Evolutionary conservation across 2,888 invertebrate species (phyloP).

Genomic region (Thyatira batis): DNA sequence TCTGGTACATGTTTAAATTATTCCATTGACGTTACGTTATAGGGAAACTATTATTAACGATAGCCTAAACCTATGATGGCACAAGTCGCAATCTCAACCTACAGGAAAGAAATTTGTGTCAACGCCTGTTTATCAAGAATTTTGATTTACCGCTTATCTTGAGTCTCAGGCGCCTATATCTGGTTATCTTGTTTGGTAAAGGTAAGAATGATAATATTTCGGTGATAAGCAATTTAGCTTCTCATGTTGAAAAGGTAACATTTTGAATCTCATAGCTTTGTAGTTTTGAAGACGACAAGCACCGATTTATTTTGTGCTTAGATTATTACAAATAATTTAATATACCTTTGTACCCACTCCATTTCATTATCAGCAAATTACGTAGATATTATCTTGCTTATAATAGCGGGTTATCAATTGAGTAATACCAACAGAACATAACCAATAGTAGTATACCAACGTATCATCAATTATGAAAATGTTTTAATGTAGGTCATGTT

Average conservation of each 20-base stretch:
- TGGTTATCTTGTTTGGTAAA: slow-evolving; percentile 72
- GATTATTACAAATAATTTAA: too few relatives aligned
- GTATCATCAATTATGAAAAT: slow-evolving; percentile 30
- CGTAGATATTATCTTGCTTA: not conserved
- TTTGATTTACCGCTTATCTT: slow-evolving; percentile 67
- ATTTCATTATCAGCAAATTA: not conserved
- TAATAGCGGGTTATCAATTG: not conserved
- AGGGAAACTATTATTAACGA: slow-evolving; percentile 6
- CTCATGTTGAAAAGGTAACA: slow-evolving; percentile 32
- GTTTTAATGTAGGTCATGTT: slow-evolving; percentile 38
- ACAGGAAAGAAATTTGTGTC: slow-evolving; percentile 56
- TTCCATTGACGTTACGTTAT: slow-evolving; percentile 10
- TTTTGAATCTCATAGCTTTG: slow-evolving; percentile 17
- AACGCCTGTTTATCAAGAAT: slow-evolving; percentile 66
- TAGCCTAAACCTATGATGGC: too few relatives aligned
- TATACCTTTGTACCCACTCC: too few relatives aligned
- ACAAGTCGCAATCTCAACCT: not conserved
- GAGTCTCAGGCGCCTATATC: slow-evolving; percentile 56
- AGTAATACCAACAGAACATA: not conserved
- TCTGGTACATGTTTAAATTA: not conserved
- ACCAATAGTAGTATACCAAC: slow-evolving; percentile 4
- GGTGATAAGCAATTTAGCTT: slow-evolving; percentile 57
- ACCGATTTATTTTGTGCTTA: too few relatives aligned
- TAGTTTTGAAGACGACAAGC: not conserved
- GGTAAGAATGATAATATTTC: slow-evolving; percentile 65